A percentile compares a stretch with the other conserved stretches of the same genome.
phyloP scores from a whole-genome alignment of 2,888 invertebrate genomes.

The Danaus chrysippus region DNA sequence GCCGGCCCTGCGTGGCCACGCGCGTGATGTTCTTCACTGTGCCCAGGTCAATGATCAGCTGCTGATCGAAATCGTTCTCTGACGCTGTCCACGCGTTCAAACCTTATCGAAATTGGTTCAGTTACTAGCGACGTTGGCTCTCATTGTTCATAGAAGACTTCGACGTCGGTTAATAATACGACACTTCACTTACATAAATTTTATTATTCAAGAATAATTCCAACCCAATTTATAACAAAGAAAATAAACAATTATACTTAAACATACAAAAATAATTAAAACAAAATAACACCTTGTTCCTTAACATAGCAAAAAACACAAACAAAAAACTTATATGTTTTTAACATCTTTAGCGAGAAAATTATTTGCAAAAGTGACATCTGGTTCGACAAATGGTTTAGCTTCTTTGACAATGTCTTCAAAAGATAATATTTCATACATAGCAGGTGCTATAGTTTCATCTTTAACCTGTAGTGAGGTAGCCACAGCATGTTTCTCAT shows the following conservation, averaged over 20 bases:
- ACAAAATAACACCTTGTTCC: not conserved
- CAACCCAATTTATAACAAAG: too few relatives aligned
- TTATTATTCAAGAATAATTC: too few relatives aligned
- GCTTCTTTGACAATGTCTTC: slow-evolving; percentile 79
- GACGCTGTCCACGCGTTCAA: slow-evolving; percentile 95
- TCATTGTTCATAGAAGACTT: not conserved
- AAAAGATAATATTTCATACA: slow-evolving; percentile 79
- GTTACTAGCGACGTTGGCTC: slow-evolving; percentile 17
- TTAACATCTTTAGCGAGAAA: slow-evolving; percentile 80
- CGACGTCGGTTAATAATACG: too few relatives aligned
- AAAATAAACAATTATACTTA: slow-evolving; percentile 12
- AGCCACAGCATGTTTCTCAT: slow-evolving; percentile 87
- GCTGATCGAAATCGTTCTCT: slow-evolving; percentile 95
- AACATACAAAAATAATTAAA: too few relatives aligned
- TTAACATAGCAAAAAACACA: not conserved
- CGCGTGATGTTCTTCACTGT: slow-evolving; percentile 92
- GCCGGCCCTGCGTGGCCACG: slow-evolving; percentile 93
- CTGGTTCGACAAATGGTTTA: slow-evolving; percentile 61
- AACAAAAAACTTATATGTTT: slow-evolving; percentile 33
- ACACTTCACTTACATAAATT: too few relatives aligned
- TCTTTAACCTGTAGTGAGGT: slow-evolving; percentile 79
- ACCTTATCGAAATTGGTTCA: slow-evolving; percentile 75
- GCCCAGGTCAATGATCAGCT: slow-evolving; percentile 93
- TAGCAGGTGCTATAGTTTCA: slow-evolving; percentile 34
- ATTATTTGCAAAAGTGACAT: slow-evolving; percentile 74